A percentile compares a stretch with the other conserved stretches of the same genome.
These are phyloP conservation scores for Temnothorax rugatulus DNA, from an alignment of 2,888 invertebrate genomes.

Conservation along the genomic window DNA sequence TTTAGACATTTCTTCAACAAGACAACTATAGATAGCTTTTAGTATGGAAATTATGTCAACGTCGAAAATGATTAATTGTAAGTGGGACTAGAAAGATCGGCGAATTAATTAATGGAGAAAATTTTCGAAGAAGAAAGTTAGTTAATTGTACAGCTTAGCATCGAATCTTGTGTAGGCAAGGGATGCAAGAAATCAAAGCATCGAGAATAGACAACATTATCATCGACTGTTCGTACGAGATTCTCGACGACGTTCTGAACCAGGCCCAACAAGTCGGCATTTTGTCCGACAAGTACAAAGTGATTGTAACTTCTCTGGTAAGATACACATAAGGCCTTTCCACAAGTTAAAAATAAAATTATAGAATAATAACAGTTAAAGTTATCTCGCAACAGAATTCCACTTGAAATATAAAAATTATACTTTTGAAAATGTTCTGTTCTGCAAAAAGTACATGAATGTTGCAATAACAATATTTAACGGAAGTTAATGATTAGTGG, in stretches of 20 bases:
- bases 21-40: not conserved
- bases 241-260: constrained; percentile 88
- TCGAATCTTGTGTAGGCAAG: constrained; percentile 86
- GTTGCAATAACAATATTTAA: not conserved
- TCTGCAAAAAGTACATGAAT: not conserved
- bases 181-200: constrained; percentile 91
- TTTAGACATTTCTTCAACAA: not conserved
- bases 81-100: not conserved
- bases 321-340: constrained; percentile 64
- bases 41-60: not conserved
- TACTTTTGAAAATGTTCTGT: not conserved
- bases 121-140: not conserved
- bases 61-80: not conserved
- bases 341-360: not conserved
- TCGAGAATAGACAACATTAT: constrained; percentile 91
- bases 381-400: not conserved
- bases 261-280: constrained; percentile 96
- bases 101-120: constrained; percentile 7
- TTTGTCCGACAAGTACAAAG: constrained; percentile 92
- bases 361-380: not conserved
- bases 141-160: constrained; percentile 46
- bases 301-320: constrained; percentile 91
- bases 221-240: constrained; percentile 90
- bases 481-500: not conserved
- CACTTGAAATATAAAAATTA: not conserved